Base-by-base conservation (phyloP, 2,797 vertebrate species). In the Spondyliosoma cantharus region DNA sequence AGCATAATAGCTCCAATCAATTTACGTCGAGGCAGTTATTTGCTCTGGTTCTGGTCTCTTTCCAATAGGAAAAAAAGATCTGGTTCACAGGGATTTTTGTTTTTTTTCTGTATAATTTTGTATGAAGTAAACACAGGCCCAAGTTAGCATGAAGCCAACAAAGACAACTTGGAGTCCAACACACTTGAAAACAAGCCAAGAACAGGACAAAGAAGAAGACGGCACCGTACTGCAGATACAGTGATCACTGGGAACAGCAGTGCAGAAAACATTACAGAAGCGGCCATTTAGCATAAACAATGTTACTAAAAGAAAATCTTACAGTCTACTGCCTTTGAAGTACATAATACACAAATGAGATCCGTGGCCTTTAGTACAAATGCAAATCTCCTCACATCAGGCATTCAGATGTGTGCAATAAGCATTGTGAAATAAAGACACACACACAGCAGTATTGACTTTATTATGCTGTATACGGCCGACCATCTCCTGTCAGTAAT, bases 401-500 rank as follows among this genome's bases (percentile, higher is more conserved):
- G 17, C 53, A 48, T 56, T 69, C 59, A 63, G 59, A 58, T 27
- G 19, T 65, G 48, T 64, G 25, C 7, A 46, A 4, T 37, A 65
- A 42, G 61, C 24, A 53, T 64, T 72, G 59, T 46, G 7, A 73
- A 68, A 71, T 76, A 19, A 62, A 70, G 17, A 74, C 52, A 32
- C 50, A 69, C 32, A 37, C 25, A 54, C 76, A 74, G 85, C 82
- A 76, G 53, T 56, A 57, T 42, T 15, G 11, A 29, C 57, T 70
- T 64, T 54, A 67, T 67, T 71, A 74, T 71, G 65, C 50, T 27
- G 16, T 57, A 37, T 37, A 74, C 46, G 13, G 54, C 52, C 32
- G 20, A 45, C 76, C 60, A 75, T 75, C 46, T 86, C 37, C 74
- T 61, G 12, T 84, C 74, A 61, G 73, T 86, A 82, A 89, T 85